Evolutionary conservation across 2,888 invertebrate genomes (phyloP).

Genomic region (Diogma glabrata): DNA sequence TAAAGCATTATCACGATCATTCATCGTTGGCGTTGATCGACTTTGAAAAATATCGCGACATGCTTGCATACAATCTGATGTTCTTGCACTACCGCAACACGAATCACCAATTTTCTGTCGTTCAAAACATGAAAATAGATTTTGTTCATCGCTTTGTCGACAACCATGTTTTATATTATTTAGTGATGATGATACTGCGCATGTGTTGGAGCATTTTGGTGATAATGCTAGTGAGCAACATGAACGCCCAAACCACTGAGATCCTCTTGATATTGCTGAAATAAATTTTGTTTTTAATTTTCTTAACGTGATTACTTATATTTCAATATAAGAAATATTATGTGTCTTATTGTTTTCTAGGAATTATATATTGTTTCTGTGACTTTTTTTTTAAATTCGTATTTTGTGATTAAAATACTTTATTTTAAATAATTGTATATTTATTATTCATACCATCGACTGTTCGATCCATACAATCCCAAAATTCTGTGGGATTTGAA

Average conservation of each 20-base stretch:
- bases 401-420: not conserved
- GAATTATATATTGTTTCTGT: not conserved
- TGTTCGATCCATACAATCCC: slow-evolving; percentile 71
- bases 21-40: slow-evolving; percentile 39
- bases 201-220: slow-evolving; percentile 57
- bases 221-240: slow-evolving; percentile 66
- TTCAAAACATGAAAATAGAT: slow-evolving; percentile 68
- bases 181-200: slow-evolving; percentile 45
- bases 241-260: slow-evolving; percentile 66
- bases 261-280: slow-evolving; percentile 59
- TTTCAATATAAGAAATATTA: slow-evolving; percentile 7
- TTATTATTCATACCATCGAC: slow-evolving; percentile 51
- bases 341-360: not conserved
- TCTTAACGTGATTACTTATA: no score
- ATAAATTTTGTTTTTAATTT: no score
- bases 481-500: slow-evolving; percentile 58
- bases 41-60: slow-evolving; percentile 54
- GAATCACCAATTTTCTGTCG: slow-evolving; percentile 62
- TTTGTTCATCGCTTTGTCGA: slow-evolving; percentile 70
- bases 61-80: slow-evolving; percentile 41
- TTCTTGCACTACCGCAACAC: slow-evolving; percentile 59
- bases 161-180: slow-evolving; percentile 47
- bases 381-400: not conserved
- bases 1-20: slow-evolving; percentile 42
- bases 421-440: not conserved